A percentile compares a stretch with the other conserved stretches of the same genome.
phyloP scores from a whole-genome alignment of 2,797 vertebrate species.

The Benthosema pterotum region DNA sequence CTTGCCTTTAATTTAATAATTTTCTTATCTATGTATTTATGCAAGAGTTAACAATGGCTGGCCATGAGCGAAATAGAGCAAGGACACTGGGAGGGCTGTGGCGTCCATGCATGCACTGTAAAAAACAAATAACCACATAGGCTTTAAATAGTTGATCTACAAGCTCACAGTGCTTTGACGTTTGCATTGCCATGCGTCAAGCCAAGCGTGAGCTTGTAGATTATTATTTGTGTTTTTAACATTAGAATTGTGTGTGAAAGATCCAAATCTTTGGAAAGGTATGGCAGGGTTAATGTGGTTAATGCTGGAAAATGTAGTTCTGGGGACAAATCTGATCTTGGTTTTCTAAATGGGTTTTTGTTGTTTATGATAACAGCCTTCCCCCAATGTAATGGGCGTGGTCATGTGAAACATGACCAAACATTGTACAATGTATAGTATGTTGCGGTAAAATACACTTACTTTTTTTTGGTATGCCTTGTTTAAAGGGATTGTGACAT shows the following conservation, averaged over 20 bases:
- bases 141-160: not conserved
- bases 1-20: constrained; percentile 81
- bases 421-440: constrained; percentile 13
- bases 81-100: constrained; percentile 61
- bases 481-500: too few relatives aligned
- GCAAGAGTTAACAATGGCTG: constrained; percentile 75
- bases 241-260: too few relatives aligned
- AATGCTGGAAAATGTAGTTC: too few relatives aligned
- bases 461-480: constrained; percentile 2
- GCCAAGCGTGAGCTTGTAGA: too few relatives aligned
- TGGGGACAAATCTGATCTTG: too few relatives aligned
- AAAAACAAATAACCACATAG: constrained; percentile 27
- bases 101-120: constrained; percentile 30
- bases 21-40: constrained; percentile 82
- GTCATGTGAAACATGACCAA: not conserved
- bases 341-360: too few relatives aligned
- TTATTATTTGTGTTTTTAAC: too few relatives aligned
- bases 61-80: constrained; percentile 64
- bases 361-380: too few relatives aligned
- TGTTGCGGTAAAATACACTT: constrained; percentile 15
- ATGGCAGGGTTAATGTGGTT: too few relatives aligned
- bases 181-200: too few relatives aligned
- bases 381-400: not conserved
- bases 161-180: too few relatives aligned
- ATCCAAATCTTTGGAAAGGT: too few relatives aligned